Conservation (phyloP, 2,113 vertebrate genomes). For the Nicator chloris region DNA sequence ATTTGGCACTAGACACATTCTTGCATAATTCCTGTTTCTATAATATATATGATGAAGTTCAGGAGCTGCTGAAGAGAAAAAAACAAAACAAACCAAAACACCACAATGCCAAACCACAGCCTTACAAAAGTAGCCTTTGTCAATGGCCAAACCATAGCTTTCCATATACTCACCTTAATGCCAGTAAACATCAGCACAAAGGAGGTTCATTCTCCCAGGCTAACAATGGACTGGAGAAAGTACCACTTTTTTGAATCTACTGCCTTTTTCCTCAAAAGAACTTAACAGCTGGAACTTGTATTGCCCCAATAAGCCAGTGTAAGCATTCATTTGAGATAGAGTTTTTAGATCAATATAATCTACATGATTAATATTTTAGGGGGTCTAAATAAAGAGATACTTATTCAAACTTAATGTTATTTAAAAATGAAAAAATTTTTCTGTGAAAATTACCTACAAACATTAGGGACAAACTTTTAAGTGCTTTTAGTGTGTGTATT, state of each 20-base stretch:
- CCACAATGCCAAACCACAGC: neutral
- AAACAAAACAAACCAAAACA: too few species aligned
- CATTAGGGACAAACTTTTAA: neutral
- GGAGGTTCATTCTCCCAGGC: neutral
- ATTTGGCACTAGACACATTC: neutral
- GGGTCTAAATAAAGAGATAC: neutral
- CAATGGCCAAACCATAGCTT: neutral
- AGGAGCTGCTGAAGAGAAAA: neutral
- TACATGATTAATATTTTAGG: neutral
- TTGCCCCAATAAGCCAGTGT: neutral
- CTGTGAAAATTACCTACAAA: neutral
- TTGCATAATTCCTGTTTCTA: slow-evolving; percentile 2
- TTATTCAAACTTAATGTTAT: neutral
- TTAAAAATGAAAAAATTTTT: neutral
- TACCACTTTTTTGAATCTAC: neutral
- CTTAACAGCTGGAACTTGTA: neutral
- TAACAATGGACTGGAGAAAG: neutral
- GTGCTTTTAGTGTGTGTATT: neutral
- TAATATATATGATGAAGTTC: neutral
- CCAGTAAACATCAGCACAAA: neutral
- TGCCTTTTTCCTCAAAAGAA: neutral
- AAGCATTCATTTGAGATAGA: neutral
- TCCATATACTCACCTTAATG: neutral
- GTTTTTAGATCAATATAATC: neutral
- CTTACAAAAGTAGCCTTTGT: neutral